phyloP scores from a whole-genome alignment of 2,113 vertebrate genomes.

The Peromyscus maniculatus region DNA sequence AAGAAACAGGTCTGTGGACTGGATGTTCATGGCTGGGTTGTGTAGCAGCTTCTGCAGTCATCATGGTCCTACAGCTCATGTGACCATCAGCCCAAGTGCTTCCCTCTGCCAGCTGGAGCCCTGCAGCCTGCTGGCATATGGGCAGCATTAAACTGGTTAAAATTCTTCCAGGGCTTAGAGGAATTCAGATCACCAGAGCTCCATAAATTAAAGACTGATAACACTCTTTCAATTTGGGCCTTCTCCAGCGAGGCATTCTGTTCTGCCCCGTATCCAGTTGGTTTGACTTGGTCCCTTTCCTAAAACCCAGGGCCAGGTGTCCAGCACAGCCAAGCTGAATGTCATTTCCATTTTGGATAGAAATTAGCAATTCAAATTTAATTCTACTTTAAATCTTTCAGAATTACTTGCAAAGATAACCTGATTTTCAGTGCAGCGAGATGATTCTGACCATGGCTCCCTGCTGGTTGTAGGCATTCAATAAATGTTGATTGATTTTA shows the following conservation, averaged over 20 bases:
- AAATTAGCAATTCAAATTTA: slow-evolving; percentile 67
- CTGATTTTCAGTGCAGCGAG: slow-evolving; percentile 6
- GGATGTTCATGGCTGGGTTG: not conserved
- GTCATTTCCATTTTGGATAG: slow-evolving; percentile 63
- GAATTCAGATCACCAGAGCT: not conserved
- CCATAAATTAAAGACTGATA: slow-evolving; percentile 32
- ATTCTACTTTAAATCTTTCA: slow-evolving; percentile 58
- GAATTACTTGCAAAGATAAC: slow-evolving; percentile 66
- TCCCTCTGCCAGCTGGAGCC: not conserved
- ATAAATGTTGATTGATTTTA: slow-evolving; percentile 48
- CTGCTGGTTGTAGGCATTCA: slow-evolving; percentile 13
- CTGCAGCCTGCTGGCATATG: not conserved
- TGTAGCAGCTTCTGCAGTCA: fast-evolving
- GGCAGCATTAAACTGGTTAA: not conserved
- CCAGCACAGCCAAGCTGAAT: slow-evolving; percentile 43
- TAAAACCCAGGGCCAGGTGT: slow-evolving; percentile 63
- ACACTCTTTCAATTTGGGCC: not conserved
- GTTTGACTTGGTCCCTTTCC: slow-evolving; percentile 63
- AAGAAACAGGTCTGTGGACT: not conserved
- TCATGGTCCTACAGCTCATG: fast-evolving
- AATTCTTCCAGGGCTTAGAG: slow-evolving; percentile 1
- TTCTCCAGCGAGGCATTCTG: not conserved
- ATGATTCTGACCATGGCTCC: not conserved
- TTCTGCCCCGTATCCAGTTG: slow-evolving; percentile 7
- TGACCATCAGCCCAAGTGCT: fast-evolving